Conservation (phyloP, 2,797 vertebrate species). For the Bradypodion pumilum region DNA sequence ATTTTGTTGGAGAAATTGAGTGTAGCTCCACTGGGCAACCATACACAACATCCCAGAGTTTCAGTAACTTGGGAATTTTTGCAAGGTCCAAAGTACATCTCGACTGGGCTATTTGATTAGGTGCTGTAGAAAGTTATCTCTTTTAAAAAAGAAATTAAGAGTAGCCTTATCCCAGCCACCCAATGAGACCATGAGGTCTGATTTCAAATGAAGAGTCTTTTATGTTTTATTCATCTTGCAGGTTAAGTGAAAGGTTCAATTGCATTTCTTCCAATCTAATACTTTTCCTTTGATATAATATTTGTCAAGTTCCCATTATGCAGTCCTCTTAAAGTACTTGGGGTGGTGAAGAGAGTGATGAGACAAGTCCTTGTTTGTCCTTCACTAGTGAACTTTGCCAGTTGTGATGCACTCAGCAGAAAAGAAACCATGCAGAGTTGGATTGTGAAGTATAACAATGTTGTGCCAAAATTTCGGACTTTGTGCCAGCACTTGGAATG, state of each 20-base stretch:
- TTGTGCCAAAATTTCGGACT: neutral
- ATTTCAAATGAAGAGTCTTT: neutral
- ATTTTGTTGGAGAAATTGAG: too few species aligned
- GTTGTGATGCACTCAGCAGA: neutral
- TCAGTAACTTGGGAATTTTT: too few species aligned
- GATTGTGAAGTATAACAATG: neutral
- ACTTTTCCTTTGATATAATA: slow-evolving; percentile 31
- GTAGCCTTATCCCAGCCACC: neutral
- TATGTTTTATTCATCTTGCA: slow-evolving; percentile 37
- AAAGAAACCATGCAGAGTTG: neutral
- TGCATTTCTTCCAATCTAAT: slow-evolving; percentile 2
- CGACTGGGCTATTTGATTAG: too few species aligned
- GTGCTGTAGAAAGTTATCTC: slow-evolving; percentile 18
- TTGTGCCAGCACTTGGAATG: neutral
- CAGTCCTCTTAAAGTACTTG: slow-evolving; percentile 7
- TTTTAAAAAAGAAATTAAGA: neutral
- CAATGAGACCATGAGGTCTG: slow-evolving; percentile 7
- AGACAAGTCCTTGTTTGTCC: neutral
- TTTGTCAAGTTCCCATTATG: slow-evolving; percentile 31
- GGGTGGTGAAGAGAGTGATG: too few species aligned
- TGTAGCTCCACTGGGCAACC: too few species aligned
- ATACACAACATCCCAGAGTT: too few species aligned
- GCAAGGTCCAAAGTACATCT: too few species aligned
- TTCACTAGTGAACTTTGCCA: slow-evolving; percentile 12
- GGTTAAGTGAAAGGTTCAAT: slow-evolving; percentile 31